Base-by-base conservation (phyloP, 2,113 vertebrate species). In the Boulengeromyrus knoepffleri region DNA sequence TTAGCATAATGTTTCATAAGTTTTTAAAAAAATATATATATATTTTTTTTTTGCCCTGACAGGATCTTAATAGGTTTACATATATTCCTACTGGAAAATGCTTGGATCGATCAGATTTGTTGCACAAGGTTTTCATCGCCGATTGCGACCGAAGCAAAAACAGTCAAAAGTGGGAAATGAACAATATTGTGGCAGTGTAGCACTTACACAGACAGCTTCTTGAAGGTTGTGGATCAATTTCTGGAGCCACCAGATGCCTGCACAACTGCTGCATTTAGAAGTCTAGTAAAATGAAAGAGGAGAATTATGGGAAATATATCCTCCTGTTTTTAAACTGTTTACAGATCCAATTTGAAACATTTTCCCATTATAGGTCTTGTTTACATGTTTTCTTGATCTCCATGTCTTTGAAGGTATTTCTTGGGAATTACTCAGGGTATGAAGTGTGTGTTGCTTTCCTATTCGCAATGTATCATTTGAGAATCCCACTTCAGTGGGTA, bases 121-220 rank as follows among this genome's bases (percentile, higher is more conserved):
- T 99, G n/a, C 99, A 99, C 93, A 98, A 99, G 93, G 96, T 99
- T 80, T 99, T 98, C 93, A 93, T 99, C 92, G 96, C 98, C 4
- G 97, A 96, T 62, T 99, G 98, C 88, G 99, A 99, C 95, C 96
- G 94, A 92, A 96, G 89, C 92, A 99, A 99, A 96, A 95, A 91
- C 90, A 97, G 97, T 42, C 99, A 99, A 92, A 98, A 97, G 91
- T 99, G 99, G 99, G 98, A 99, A 95, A 99, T 99, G 97, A 99
- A 99, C 94, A 99, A 99, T 95, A 99, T 99, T 12, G 96, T 99
- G 87, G 98, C 97, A 53, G 96, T 99, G 90, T 99, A 96, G 96
- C 42, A 52, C 39, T 46, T 50, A 17, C 24, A 27, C 27, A 49
- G 45, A 8, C 36, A 58, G 42, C 10, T 56, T 46, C 80, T 46